These are phyloP conservation scores for Nycticebus coucang DNA, from an alignment of 2,113 vertebrate genomes.

Conservation along the genomic window DNA sequence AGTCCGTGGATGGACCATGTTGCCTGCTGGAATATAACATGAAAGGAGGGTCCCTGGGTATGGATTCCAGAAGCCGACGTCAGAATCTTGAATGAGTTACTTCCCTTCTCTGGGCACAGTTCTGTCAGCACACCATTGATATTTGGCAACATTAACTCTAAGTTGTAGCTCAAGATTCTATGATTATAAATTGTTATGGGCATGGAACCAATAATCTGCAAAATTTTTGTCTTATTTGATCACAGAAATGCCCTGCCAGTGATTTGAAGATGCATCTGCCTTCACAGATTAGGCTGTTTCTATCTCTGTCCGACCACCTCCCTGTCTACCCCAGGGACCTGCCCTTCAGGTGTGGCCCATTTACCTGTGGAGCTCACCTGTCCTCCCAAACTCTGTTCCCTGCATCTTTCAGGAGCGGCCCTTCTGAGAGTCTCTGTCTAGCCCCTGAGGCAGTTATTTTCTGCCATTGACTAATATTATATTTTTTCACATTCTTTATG, in stretches of 20 bases:
- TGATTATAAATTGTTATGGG: not conserved
- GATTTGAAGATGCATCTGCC: not conserved
- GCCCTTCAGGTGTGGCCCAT: too few relatives aligned
- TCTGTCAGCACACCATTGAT: not conserved
- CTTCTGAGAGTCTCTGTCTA: not conserved
- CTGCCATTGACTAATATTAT: too few relatives aligned
- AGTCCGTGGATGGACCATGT: accelerated
- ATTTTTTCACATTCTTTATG: not conserved
- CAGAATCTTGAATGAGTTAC: not conserved
- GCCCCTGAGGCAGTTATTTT: not conserved
- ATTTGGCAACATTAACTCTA: accelerated
- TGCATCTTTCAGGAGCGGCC: not conserved
- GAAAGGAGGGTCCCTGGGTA: accelerated
- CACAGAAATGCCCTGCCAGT: not conserved
- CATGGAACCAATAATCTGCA: accelerated
- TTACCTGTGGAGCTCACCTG: not conserved
- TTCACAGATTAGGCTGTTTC: not conserved
- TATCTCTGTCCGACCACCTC: not conserved
- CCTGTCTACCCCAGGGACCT: not conserved
- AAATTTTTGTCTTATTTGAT: not conserved
- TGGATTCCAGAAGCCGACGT: too few relatives aligned
- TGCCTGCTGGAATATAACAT: accelerated
- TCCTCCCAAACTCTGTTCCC: too few relatives aligned
- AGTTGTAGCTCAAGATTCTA: not conserved
- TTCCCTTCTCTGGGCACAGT: not conserved